Percentiles rank a stretch among this genome's conserved stretches.
Evolutionary conservation across 2,797 vertebrate genomes (phyloP).

Genomic region (Sebastiscus tertius): DNA sequence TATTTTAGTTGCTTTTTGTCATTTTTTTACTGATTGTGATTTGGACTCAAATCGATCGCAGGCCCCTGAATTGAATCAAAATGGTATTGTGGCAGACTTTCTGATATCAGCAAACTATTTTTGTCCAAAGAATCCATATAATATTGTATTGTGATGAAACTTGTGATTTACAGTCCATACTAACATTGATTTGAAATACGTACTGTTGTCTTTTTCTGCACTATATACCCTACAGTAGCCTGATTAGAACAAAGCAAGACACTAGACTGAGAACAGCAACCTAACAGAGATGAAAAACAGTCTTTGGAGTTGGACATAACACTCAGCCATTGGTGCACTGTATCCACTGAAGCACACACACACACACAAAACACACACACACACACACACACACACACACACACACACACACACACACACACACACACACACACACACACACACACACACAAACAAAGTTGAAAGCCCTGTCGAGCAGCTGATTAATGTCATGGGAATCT

Average conservation of each 20-base stretch:
- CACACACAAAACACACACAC: conserved; percentile 13
- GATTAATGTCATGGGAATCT: conserved; percentile 69
- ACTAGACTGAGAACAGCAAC: background rate
- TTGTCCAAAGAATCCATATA: background rate
- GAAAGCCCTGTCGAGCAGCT: conserved; percentile 41
- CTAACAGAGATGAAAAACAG: conserved; percentile 34
- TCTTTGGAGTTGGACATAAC: conserved; percentile 40
- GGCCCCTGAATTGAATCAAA: background rate
- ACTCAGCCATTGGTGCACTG: conserved; percentile 47
- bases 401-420: conserved; percentile 13
- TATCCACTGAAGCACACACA: conserved; percentile 16
- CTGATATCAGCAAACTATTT: background rate
- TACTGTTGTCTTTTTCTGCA: background rate
- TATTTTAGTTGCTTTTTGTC: background rate
- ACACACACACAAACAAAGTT: conserved; percentile 39
- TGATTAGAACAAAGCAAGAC: conserved; percentile 28
- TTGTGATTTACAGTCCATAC: background rate
- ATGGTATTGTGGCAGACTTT: background rate
- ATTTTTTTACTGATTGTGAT: background rate
- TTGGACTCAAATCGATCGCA: background rate
- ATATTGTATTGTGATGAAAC: background rate
- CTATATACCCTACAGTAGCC: background rate
- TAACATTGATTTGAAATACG: conserved; percentile 4
- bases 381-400: conserved; percentile 11
- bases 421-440: conserved; percentile 19